Percentiles rank a stretch among this genome's conserved stretches.
These are phyloP conservation scores for Porites lobata DNA, from an alignment of 92 coral and sea anemone genomes.

Conservation along the genomic window DNA sequence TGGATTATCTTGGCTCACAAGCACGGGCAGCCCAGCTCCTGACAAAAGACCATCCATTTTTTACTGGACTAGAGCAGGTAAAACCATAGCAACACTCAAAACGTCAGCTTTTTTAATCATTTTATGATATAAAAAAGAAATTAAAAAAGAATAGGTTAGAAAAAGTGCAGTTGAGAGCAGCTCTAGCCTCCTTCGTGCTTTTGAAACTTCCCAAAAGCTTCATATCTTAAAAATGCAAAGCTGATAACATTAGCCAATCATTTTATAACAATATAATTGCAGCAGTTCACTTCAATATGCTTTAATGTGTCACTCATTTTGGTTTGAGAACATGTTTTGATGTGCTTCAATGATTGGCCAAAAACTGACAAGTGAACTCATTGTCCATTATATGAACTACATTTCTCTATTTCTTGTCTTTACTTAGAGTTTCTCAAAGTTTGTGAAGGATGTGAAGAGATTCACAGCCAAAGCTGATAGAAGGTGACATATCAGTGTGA, in stretches of 20 bases:
- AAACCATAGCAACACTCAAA: not conserved
- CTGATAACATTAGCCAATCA: no score
- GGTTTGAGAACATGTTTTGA: no score
- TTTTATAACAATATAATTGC: no score
- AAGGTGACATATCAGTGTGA: constrained; percentile 67
- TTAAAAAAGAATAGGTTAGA: not conserved
- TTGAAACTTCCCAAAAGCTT: no score
- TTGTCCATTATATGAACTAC: not conserved
- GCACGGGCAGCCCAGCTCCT: constrained; percentile 93
- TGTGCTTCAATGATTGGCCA: no score
- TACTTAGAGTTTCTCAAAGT: constrained; percentile 84
- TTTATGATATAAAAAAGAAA: not conserved
- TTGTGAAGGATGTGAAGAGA: constrained; percentile 87
- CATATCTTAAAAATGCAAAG: no score
- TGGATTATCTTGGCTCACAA: constrained; percentile 83
- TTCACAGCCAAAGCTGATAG: constrained; percentile 91
- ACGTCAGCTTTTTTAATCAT: not conserved
- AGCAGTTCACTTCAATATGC: no score
- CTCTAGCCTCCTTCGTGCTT: no score
- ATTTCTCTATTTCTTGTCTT: not conserved
- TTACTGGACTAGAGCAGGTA: constrained; percentile 90
- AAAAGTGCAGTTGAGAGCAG: no score
- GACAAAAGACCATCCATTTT: constrained; percentile 89
- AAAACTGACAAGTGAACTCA: no score
- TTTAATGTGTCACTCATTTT: no score